phyloP scores from a whole-genome alignment of 37 sponge, comb jelly and placozoan species.

The Halichondria panicea region DNA sequence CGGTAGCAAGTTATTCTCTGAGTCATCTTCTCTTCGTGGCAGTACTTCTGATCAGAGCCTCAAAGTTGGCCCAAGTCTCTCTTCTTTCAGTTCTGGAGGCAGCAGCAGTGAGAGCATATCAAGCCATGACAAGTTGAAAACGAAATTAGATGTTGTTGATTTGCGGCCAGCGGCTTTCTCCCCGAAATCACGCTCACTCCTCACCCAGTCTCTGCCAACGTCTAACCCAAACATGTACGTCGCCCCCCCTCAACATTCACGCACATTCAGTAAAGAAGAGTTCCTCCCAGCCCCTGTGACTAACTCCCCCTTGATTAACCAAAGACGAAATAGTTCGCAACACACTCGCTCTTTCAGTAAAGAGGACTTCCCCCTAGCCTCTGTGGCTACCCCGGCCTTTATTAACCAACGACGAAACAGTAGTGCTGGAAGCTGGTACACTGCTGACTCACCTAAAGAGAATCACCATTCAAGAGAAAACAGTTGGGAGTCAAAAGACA shows the following conservation, averaged over 20 bases:
- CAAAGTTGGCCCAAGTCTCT: not conserved
- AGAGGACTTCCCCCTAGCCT: not conserved
- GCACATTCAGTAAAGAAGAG: not conserved
- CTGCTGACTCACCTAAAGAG: slow-evolving; percentile 36
- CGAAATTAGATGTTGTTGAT: slow-evolving; percentile 56
- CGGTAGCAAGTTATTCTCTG: not conserved
- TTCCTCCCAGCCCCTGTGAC: not conserved
- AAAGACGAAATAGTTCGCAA: not conserved
- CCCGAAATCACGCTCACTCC: not conserved
- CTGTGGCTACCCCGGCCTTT: slow-evolving; percentile 25
- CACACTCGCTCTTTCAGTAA: not conserved
- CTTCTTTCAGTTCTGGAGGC: slow-evolving; percentile 1
- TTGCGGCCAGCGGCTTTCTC: slow-evolving; percentile 35
- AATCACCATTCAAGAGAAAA: not conserved
- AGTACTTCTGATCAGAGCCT: not conserved
- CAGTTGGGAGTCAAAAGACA: slow-evolving; percentile 16
- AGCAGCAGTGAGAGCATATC: slow-evolving; percentile 19
- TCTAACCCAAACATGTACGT: slow-evolving; percentile 23
- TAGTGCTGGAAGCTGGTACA: slow-evolving; percentile 19
- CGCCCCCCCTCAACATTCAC: not conserved
- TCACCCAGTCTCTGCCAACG: not conserved
- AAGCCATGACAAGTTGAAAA: not conserved
- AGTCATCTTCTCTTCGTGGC: not conserved
- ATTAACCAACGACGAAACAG: not conserved
- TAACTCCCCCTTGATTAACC: not conserved